Percentiles rank a stretch among this genome's conserved stretches.
Conservation (phyloP, 2,797 vertebrate genomes). For the Cynodonichthys magdalenae region DNA sequence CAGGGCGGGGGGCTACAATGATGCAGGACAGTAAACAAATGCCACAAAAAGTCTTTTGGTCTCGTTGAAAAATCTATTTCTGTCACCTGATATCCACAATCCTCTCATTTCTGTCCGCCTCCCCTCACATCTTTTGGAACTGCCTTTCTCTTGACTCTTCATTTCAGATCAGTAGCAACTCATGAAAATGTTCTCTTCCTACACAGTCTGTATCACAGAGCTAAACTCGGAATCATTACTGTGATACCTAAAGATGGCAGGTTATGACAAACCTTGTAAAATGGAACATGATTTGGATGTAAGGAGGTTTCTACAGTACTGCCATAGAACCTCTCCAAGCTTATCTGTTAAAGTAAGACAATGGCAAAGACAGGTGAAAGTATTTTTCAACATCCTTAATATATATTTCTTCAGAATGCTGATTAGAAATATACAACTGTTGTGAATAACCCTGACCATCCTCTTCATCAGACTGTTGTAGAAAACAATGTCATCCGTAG, state of each 20-base stretch:
- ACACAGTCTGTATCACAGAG: conserved; percentile 29
- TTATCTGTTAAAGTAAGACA: conserved; percentile 11
- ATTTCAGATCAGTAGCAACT: conserved; percentile 16
- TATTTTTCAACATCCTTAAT: not conserved
- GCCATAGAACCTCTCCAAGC: conserved; percentile 12
- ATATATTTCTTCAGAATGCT: no score
- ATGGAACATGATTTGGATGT: conserved; percentile 16
- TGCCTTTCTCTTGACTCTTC: not conserved
- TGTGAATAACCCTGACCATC: no score
- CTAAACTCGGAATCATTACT: conserved; percentile 5
- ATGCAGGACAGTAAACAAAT: no score
- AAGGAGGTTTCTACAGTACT: conserved; percentile 5
- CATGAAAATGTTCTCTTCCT: conserved; percentile 30
- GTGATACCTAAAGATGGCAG: conserved; percentile 30
- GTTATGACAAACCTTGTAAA: conserved; percentile 26
- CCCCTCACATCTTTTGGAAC: not conserved
- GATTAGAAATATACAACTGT: no score
- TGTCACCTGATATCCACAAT: not conserved
- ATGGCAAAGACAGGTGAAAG: conserved; percentile 15
- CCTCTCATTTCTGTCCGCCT: no score
- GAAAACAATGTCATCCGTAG: no score
- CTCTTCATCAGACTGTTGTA: no score
- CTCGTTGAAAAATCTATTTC: conserved; percentile 5
- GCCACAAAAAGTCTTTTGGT: no score
- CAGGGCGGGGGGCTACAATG: no score